Evolutionary conservation across 2,797 vertebrate genomes (phyloP).

Genomic region (Austrolebias charrua): DNA sequence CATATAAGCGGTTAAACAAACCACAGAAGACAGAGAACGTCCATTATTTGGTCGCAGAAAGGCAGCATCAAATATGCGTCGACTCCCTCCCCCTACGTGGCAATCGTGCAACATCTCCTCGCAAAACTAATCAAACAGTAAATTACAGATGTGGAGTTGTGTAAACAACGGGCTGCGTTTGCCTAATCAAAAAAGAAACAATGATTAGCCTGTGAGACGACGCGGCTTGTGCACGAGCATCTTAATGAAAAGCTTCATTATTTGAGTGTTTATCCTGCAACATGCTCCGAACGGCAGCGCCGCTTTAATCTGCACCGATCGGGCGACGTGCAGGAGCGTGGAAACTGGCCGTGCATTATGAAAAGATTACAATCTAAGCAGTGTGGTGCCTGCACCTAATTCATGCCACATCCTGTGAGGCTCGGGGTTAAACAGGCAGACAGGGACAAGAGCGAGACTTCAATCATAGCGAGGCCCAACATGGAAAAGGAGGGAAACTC

Average conservation of each 20-base stretch:
- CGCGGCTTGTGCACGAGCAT: constrained; percentile 19
- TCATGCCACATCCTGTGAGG: constrained; percentile 60
- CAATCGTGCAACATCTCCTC: constrained; percentile 41
- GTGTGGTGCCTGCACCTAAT: constrained; percentile 51
- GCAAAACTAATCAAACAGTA: constrained; percentile 57
- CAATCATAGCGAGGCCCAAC: constrained; percentile 53
- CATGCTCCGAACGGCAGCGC: constrained; percentile 13
- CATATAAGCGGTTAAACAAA: constrained; percentile 65
- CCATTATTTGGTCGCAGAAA: constrained; percentile 49
- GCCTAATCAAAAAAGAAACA: constrained; percentile 49
- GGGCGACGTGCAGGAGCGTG: constrained; percentile 43
- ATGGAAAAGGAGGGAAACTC: constrained; percentile 38
- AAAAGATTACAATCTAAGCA: constrained; percentile 69
- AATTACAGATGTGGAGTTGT: constrained; percentile 46
- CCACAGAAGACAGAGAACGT: constrained; percentile 59
- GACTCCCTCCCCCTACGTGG: constrained; percentile 30
- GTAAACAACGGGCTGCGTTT: constrained; percentile 32
- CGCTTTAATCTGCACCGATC: constrained; percentile 48
- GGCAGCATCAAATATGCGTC: constrained; percentile 54
- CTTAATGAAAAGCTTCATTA: constrained; percentile 42
- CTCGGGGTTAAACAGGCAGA: constrained; percentile 57
- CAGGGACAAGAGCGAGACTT: constrained; percentile 47
- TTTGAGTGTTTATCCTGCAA: constrained; percentile 36
- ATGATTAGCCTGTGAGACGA: constrained; percentile 38
- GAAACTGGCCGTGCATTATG: constrained; percentile 70